Evolutionary conservation across 2,797 vertebrate genomes (phyloP).

Genomic region (Hydrocynus forskahlii): DNA sequence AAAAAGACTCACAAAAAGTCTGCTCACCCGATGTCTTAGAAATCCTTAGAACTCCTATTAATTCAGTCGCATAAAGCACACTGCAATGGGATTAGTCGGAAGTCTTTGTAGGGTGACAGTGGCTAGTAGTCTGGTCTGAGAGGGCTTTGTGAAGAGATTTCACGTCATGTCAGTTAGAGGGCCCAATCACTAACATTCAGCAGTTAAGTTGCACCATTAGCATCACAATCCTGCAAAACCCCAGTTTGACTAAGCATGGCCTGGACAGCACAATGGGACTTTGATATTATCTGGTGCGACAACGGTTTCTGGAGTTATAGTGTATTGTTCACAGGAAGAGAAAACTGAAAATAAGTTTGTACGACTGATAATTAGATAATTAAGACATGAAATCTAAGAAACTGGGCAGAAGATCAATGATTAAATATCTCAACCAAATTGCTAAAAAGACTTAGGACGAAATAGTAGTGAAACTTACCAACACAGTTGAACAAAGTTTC

Average conservation of each 20-base stretch:
- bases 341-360: background rate
- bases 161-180: conserved; percentile 45
- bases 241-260: conserved; percentile 10
- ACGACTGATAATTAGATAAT: background rate
- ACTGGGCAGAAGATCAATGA: background rate
- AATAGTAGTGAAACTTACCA: conserved; percentile 65
- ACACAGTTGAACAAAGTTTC: conserved; percentile 86
- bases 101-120: conserved; percentile 16
- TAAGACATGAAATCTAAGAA: background rate
- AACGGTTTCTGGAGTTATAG: background rate
- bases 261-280: background rate
- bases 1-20: conserved; percentile 52
- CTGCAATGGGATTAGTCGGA: conserved; percentile 29
- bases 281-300: background rate
- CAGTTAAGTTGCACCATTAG: conserved; percentile 49
- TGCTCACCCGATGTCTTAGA: background rate
- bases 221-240: conserved; percentile 46
- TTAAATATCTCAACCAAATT: background rate
- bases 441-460: background rate
- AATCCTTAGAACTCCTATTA: conserved; percentile 8
- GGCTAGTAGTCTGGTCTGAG: conserved; percentile 37
- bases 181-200: conserved; percentile 49
- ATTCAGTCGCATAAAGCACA: conserved; percentile 27
- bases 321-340: background rate
- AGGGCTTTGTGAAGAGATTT: conserved; percentile 48